phyloP scores from a whole-genome alignment of 2,113 vertebrate genomes.

The Caracal caracal region DNA sequence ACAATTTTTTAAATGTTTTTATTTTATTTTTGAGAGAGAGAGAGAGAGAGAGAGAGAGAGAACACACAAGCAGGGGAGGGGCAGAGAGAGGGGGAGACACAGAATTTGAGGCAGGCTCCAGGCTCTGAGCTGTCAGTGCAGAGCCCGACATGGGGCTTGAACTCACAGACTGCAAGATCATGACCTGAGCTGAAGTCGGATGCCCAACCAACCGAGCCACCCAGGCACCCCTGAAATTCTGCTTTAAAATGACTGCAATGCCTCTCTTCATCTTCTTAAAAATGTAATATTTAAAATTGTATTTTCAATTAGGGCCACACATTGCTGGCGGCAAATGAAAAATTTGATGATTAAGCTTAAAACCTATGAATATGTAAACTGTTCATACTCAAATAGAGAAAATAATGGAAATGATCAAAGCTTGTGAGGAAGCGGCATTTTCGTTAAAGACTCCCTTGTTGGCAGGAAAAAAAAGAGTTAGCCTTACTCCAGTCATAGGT shows the following conservation, averaged over 20 bases:
- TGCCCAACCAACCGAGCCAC: too few species aligned
- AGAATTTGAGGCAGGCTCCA: too few species aligned
- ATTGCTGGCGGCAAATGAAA: not conserved
- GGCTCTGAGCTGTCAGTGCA: too few species aligned
- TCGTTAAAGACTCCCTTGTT: not conserved
- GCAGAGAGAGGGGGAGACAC: too few species aligned
- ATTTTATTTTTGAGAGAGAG: too few species aligned
- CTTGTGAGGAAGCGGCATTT: not conserved
- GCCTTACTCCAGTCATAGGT: not conserved
- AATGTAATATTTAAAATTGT: constrained; percentile 12
- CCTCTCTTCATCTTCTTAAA: not conserved
- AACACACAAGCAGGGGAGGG: too few species aligned
- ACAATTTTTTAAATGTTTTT: too few species aligned
- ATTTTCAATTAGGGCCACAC: not conserved
- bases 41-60: too few species aligned
- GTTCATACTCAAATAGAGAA: constrained; percentile 11
- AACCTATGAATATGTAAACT: not conserved
- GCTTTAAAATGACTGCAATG: not conserved
- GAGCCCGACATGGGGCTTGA: too few species aligned
- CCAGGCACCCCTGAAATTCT: not conserved
- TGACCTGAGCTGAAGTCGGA: too few species aligned
- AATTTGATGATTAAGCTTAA: not conserved
- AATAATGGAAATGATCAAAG: not conserved
- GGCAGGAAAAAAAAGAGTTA: not conserved
- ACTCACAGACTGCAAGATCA: too few species aligned